phyloP scores from a whole-genome alignment of 1,140 invertebrate genomes.

The Plutomurus gul region DNA sequence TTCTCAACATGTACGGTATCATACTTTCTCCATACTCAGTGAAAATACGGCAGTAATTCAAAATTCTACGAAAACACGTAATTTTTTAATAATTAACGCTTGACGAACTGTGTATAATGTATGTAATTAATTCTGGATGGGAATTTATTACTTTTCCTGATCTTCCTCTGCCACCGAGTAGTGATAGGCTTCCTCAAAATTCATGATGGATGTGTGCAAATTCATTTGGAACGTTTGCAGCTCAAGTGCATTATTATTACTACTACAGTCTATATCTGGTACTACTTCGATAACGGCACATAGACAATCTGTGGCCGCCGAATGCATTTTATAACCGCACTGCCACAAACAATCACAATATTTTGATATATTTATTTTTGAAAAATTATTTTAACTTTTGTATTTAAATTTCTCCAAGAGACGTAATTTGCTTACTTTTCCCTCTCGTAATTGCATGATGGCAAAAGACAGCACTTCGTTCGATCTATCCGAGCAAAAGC shows the following conservation, averaged over 20 bases:
- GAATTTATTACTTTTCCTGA: constrained; percentile 68
- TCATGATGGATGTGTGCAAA: constrained; percentile 79
- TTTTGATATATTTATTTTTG: no score
- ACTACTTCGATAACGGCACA: constrained; percentile 79
- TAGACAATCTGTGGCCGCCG: constrained; percentile 50
- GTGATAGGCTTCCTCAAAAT: constrained; percentile 85
- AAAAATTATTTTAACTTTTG: constrained; percentile 20
- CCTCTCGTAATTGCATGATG: constrained; percentile 52
- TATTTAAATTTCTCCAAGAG: neutral
- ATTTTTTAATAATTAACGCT: no score
- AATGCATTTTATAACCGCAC: constrained; percentile 47
- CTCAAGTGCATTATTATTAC: constrained; percentile 66
- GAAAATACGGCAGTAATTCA: constrained; percentile 93
- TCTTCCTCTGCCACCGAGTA: constrained; percentile 91
- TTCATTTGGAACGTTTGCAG: constrained; percentile 71
- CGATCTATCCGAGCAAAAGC: constrained; percentile 41
- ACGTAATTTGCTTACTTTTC: constrained; percentile 43
- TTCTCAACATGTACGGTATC: constrained; percentile 77
- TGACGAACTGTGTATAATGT: no score
- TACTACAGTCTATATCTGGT: constrained; percentile 78
- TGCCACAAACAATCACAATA: neutral
- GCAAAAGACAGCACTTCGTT: constrained; percentile 50
- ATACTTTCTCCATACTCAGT: constrained; percentile 92
- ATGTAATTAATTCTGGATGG: constrained; percentile 34
- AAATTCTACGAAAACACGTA: constrained; percentile 70